Conservation (phyloP, 2,113 vertebrate species). For the Mirounga angustirostris region DNA sequence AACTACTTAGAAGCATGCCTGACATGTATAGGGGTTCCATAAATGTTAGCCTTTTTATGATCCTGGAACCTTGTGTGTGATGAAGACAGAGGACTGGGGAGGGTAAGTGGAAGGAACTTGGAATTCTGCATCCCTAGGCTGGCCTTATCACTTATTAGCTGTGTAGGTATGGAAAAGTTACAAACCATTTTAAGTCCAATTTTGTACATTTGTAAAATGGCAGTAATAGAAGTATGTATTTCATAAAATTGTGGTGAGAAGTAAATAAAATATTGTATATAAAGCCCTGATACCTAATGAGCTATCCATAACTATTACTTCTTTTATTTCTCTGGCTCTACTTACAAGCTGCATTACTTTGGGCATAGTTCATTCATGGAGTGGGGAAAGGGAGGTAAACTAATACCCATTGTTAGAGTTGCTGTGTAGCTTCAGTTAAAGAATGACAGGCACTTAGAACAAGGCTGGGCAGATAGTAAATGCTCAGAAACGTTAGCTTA, state of each 20-base stretch:
- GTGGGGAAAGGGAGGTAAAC: not conserved
- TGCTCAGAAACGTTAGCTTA: not conserved
- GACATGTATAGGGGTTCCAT: not conserved
- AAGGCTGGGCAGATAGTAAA: not conserved
- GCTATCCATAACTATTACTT: not conserved
- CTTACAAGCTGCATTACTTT: not conserved
- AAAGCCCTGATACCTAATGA: not conserved
- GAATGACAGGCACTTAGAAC: not conserved
- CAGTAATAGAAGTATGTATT: not conserved
- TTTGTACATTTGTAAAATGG: not conserved
- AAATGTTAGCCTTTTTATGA: not conserved
- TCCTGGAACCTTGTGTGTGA: not conserved
- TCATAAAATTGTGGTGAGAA: not conserved
- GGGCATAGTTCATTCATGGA: not conserved
- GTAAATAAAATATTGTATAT: not conserved
- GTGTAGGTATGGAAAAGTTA: not conserved
- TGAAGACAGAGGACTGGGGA: not conserved
- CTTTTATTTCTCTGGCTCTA: not conserved
- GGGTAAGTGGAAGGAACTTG: not conserved
- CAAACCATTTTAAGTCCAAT: not conserved
- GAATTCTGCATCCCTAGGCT: not conserved
- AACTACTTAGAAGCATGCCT: not conserved
- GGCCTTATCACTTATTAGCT: not conserved
- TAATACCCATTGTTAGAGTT: not conserved
- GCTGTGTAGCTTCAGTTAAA: not conserved